Evolutionary conservation across 37 sponge, comb jelly and placozoan genomes (phyloP).

Genomic region (Agelas oroides): DNA sequence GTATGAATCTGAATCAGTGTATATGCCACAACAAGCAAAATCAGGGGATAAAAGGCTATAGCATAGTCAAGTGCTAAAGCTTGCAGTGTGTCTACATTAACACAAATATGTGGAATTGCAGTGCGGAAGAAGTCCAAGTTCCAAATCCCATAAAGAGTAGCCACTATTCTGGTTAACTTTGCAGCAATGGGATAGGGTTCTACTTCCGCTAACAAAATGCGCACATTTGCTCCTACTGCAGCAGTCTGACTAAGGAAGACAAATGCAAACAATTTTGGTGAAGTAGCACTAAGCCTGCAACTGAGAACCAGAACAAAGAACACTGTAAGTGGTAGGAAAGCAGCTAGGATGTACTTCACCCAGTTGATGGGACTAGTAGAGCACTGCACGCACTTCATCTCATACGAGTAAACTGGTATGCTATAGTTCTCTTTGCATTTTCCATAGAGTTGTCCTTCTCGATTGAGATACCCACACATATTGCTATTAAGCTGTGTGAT

Average conservation of each 20-base stretch:
- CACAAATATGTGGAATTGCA: background rate
- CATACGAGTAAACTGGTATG: constrained; percentile 41
- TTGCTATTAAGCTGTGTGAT: background rate
- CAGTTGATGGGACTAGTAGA: background rate
- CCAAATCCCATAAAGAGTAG: constrained; percentile 24
- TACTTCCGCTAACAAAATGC: background rate
- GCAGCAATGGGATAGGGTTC: too few relatives aligned
- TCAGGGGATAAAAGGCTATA: too few relatives aligned
- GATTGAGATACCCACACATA: constrained; percentile 40
- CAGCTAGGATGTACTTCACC: constrained; percentile 12
- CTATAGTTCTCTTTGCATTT: constrained; percentile 34
- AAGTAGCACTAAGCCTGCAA: constrained; percentile 53
- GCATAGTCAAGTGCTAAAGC: too few relatives aligned
- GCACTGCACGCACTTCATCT: constrained; percentile 17
- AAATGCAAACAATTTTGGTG: constrained; percentile 57
- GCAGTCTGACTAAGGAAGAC: constrained; percentile 58
- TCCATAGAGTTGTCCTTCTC: constrained; percentile 65
- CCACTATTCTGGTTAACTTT: too few relatives aligned
- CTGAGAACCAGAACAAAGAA: constrained; percentile 57
- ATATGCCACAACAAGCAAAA: constrained; percentile 18
- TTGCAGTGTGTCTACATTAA: too few relatives aligned
- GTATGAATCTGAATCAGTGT: constrained; percentile 10
- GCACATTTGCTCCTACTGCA: constrained; percentile 7
- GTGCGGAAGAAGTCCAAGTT: constrained; percentile 47
- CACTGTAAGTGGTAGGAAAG: constrained; percentile 61